A percentile compares a stretch with the other conserved stretches of the same genome.
Evolutionary conservation across 2,888 invertebrate genomes (phyloP).

Genomic region (Pseudococcus jackbeardsleyi): DNA sequence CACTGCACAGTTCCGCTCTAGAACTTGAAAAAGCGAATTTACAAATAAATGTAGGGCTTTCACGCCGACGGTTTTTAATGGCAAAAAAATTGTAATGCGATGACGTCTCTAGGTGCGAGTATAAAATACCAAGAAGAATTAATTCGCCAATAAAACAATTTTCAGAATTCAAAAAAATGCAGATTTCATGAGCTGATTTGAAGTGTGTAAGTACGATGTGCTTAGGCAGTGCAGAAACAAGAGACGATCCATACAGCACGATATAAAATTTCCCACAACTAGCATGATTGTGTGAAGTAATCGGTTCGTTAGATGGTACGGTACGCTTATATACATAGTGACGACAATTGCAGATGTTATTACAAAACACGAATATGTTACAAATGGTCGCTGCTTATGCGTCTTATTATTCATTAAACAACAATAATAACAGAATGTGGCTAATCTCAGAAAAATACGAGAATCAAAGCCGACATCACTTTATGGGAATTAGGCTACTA

Average conservation of each 20-base stretch:
- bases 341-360: constrained; percentile 60
- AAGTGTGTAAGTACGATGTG: background rate
- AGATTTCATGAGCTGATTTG: constrained; percentile 26
- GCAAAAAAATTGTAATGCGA: constrained; percentile 24
- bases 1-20: background rate
- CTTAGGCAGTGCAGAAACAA: background rate
- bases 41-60: background rate
- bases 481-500: constrained; percentile 60
- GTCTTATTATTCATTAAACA: constrained; percentile 56
- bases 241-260: constrained; percentile 42
- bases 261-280: constrained; percentile 57
- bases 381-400: constrained; percentile 55
- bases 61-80: background rate
- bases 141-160: constrained; percentile 9
- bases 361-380: constrained; percentile 60
- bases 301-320: constrained; percentile 46
- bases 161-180: constrained; percentile 13
- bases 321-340: background rate
- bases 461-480: constrained; percentile 29
- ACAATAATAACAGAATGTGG: constrained; percentile 59
- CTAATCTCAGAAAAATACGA: constrained; percentile 53
- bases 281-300: constrained; percentile 49
- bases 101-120: background rate
- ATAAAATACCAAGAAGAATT: constrained; percentile 4
- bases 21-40: background rate